Percentiles rank a stretch among this genome's conserved stretches.
phyloP scores from a whole-genome alignment of 30 jellyfish, hydroid and myxozoan genomes.

The Turritopsis dohrnii region DNA sequence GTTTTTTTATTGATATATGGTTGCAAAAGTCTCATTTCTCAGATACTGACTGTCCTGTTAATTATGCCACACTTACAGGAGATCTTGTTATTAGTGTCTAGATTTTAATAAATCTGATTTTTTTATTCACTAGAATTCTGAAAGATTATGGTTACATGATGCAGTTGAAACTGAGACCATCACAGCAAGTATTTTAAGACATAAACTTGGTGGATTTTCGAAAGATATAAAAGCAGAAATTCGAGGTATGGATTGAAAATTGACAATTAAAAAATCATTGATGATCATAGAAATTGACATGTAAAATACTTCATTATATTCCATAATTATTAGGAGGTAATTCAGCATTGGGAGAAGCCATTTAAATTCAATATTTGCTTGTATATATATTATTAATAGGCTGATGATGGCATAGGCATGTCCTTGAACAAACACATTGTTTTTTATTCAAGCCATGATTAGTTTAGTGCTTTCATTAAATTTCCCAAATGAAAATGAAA shows the following conservation, averaged over 20 bases:
- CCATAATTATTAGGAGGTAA: background rate
- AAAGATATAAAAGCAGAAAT: constrained; percentile 64
- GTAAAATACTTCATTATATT: background rate
- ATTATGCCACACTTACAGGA: background rate
- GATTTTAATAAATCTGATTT: background rate
- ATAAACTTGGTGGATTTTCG: constrained; percentile 62
- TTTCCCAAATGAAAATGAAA: too few species aligned
- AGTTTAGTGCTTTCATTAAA: too few species aligned
- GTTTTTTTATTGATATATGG: background rate
- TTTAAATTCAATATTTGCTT: too few species aligned
- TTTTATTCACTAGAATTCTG: constrained; percentile 40
- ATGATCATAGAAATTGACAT: too few species aligned
- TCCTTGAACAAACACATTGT: too few species aligned
- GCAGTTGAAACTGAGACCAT: constrained; percentile 75
- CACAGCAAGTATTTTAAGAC: constrained; percentile 66
- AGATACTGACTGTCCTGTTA: too few species aligned
- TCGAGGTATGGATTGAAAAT: constrained; percentile 35
- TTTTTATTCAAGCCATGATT: too few species aligned
- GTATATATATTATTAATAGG: too few species aligned
- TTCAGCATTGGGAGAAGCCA: too few species aligned
- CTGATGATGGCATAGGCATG: too few species aligned
- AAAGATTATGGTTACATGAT: constrained; percentile 48
- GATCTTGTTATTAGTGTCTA: background rate
- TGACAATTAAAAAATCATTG: too few species aligned
- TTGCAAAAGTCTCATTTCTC: too few species aligned